Base-by-base conservation (phyloP, 1,140 invertebrate species). In the Tigriopus japonicus region DNA sequence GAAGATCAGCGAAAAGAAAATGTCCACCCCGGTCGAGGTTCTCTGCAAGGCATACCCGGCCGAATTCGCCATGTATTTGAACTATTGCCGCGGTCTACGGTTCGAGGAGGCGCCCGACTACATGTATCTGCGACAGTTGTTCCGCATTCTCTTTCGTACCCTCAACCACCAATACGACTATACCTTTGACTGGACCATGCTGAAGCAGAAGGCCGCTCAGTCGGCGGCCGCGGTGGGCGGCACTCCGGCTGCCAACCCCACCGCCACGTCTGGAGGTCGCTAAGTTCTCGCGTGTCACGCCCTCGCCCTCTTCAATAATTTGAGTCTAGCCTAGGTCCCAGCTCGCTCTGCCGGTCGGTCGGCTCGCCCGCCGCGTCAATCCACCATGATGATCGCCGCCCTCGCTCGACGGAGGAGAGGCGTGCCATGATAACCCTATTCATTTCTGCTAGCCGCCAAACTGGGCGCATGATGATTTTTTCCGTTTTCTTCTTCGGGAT, bases 91-190 rank as follows among this genome's bases (percentile, higher is more conserved):
- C 12, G 58, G 58, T 23, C 69, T 81, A 40, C 69, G 79, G 45
- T 81, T 81, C 69, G 80, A 81, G 63, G 80, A 81, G 66, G 74
- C 75, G 7, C 80, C 80, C 12, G 80, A 81, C 67, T 81, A 81
- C 70, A 81, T 83, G 68, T 82, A 82, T 68, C 70, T 81, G 54
- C 69, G 80, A 35, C 78, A 81, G 67, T 69, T 81, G 51, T 81
- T 81, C 69, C 71, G 79, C 42, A 81, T 81, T 65, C 69, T 81
- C 42, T 81, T 81, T 70, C 71, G 80, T 49, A 80, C 78, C 10
- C 71, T 81, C 1, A 80, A 80, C 66, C 77, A 80, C 66, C 76
- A 79, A 65, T 79, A 81, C 66, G 80, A 82, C 67, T 81, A 79
- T 67, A 75, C 74, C 13, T 81, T 81, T 71, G 80, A 81, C 66